Evolutionary conservation across 2,797 vertebrate genomes (phyloP).

Genomic region (Xerus rutilus): DNA sequence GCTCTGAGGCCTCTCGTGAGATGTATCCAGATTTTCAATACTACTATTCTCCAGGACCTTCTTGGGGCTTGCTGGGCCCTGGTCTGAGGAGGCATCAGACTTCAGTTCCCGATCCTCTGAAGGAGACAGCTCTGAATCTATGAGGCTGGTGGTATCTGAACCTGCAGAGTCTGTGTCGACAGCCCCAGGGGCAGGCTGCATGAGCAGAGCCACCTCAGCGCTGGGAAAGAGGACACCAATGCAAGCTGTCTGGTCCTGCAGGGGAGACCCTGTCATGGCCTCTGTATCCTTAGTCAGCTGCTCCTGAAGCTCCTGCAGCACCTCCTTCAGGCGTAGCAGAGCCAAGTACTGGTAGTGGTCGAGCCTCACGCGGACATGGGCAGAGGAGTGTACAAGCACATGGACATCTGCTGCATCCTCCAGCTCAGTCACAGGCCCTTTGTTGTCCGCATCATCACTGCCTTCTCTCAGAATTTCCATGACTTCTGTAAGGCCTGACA

Average conservation of each 20-base stretch:
- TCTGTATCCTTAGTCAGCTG: conserved; percentile 92
- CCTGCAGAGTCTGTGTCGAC: conserved; percentile 89
- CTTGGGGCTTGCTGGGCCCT: conserved; percentile 75
- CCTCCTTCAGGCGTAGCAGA: conserved; percentile 95
- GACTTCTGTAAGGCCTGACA: conserved; percentile 78
- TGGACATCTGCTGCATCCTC: conserved; percentile 88
- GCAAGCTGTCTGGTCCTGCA: conserved; percentile 88
- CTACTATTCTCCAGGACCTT: conserved; percentile 86
- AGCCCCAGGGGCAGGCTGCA: conserved; percentile 89
- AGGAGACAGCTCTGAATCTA: conserved; percentile 94
- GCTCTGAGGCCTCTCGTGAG: conserved; percentile 58
- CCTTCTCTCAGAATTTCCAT: conserved; percentile 80
- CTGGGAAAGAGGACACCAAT: conserved; percentile 92
- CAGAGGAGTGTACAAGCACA: conserved; percentile 88
- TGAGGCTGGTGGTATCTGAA: conserved; percentile 94
- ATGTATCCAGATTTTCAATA: conserved; percentile 80
- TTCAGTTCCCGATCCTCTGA: conserved; percentile 87
- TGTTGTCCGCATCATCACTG: conserved; percentile 62
- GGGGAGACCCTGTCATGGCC: conserved; percentile 85
- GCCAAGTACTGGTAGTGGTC: conserved; percentile 98
- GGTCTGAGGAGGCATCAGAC: conserved; percentile 86
- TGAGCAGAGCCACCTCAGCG: conserved; percentile 93
- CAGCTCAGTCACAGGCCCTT: conserved; percentile 74
- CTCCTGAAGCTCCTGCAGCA: conserved; percentile 92
- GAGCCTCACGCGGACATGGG: conserved; percentile 92